phyloP scores from a whole-genome alignment of 2,797 vertebrate genomes.

The Delichon dasypus region DNA sequence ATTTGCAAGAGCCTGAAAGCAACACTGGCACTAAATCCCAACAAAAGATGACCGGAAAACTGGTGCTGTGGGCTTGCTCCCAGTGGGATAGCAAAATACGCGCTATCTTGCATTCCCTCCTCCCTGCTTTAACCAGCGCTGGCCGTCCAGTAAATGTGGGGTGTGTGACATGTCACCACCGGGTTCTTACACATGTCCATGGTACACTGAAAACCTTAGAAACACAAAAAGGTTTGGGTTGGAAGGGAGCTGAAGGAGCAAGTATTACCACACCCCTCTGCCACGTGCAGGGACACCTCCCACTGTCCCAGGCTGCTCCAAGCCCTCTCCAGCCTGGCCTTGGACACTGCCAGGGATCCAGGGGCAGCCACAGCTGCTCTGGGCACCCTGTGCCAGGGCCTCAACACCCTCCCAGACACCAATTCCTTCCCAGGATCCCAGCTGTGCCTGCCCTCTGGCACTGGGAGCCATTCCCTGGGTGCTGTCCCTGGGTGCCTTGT shows the following conservation, averaged over 20 bases:
- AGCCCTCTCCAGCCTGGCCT: accelerated
- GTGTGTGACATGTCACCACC: background rate
- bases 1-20: background rate
- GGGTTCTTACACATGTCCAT: background rate
- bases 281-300: background rate
- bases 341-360: too few species aligned
- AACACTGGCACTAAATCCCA: background rate
- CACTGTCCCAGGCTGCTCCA: background rate
- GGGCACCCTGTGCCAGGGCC: too few species aligned
- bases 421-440: too few species aligned
- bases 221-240: too few species aligned
- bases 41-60: background rate
- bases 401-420: too few species aligned
- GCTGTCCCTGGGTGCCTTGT: too few species aligned
- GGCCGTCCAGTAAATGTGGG: background rate
- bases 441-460: too few species aligned
- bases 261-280: background rate
- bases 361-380: too few species aligned
- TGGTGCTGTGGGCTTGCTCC: background rate
- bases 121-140: accelerated
- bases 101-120: background rate
- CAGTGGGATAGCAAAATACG: background rate
- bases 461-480: too few species aligned
- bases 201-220: background rate
- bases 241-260: background rate